Evolutionary conservation across 2,113 vertebrate genomes (phyloP).

Genomic region (Genyomyrus donnyi): DNA sequence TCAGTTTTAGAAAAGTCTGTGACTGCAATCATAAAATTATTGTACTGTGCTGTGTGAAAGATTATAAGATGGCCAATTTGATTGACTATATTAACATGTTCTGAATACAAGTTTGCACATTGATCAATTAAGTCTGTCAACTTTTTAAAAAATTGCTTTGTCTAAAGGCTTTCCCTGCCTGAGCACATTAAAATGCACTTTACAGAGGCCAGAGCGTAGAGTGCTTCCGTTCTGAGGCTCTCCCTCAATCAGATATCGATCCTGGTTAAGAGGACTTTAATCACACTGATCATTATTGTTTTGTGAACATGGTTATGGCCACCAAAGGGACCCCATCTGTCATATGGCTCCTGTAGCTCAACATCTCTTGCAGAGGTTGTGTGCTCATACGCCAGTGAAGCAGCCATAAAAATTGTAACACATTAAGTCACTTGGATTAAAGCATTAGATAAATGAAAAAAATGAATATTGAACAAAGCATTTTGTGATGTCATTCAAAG

Average conservation of each 20-base stretch:
- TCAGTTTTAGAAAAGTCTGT: neutral
- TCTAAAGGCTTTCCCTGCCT: neutral
- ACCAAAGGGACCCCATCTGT: neutral
- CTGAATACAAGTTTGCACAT: neutral
- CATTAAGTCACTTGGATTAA: neutral
- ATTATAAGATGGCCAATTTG: neutral
- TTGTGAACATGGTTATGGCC: neutral
- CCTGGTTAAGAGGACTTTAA: neutral
- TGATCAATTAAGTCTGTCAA: neutral
- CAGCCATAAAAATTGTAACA: neutral
- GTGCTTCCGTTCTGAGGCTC: neutral
- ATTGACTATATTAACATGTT: neutral
- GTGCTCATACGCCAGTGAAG: neutral
- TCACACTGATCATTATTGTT: neutral
- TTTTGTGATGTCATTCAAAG: neutral
- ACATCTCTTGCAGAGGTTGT: neutral
- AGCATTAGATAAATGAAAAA: neutral
- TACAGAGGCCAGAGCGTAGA: neutral
- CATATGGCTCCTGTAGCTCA: neutral
- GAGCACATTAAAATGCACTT: neutral
- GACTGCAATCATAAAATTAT: neutral
- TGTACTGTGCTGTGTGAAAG: neutral
- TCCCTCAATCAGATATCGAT: neutral
- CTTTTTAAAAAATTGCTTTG: neutral
- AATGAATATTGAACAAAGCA: neutral